Base-by-base conservation (phyloP, 2,113 vertebrate genomes). In the Phylloscopus whistleri region DNA sequence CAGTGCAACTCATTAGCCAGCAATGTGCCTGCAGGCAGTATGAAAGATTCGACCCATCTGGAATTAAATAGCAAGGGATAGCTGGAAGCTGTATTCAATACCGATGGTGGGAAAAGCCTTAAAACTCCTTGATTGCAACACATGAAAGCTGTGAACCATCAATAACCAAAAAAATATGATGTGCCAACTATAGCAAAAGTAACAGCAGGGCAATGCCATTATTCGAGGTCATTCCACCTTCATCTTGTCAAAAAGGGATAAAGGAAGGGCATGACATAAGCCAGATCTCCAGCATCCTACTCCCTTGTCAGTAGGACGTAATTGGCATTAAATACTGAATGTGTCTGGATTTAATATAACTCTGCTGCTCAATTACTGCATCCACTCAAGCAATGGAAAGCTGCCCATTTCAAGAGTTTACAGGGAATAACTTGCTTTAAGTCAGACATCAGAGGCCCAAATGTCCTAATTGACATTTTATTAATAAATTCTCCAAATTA, bases 81-180 rank as follows among this genome's bases (percentile, higher is more conserved):
- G 94, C 95, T 97, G 93, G 95, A 89, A 96, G 96, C 95, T 96
- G 86, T 68, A 67, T 92, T 94, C 96, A 84, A 96, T 96, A 94
- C 60, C 16, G 44, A 59, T 92, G 96, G 96, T 95, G 96, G 91
- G 95, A 96, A 97, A 97, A 96, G 84, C 91, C 93, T 96, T 97
- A 97, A 96, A 97, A 96, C 89, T 95, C 89, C 95, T 95, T 95
- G 94, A 94, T 87, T 97, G 80, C 94, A 93, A 91, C 96, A 95
- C 94, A 97, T 95, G 93, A 97, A 95, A 97, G 93, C 95, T 94
- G 95, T 92, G 96, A 97, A 92, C 91, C 86, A 95, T 96, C 95
- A 95, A 95, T 97, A 96, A 92, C 88, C 7, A 95, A 95, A 95
- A 96, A 96, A 97, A 93, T 92, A 97, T 64, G 76, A 94, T 78